Conservation (phyloP, 2,888 invertebrate species). For the Mactromeris polynyma region DNA sequence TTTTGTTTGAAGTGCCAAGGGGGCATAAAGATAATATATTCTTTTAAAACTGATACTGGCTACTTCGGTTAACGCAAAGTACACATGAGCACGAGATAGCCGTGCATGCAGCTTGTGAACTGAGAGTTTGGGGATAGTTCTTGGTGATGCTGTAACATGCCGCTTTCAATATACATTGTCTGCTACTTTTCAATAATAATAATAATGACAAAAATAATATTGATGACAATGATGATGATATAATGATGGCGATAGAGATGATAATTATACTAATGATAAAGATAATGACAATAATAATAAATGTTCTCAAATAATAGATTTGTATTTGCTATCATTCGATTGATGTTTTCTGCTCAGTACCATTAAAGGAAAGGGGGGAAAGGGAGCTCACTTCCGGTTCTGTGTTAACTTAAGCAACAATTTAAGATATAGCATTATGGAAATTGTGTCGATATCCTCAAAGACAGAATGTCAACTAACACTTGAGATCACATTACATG, state of each 20-base stretch:
- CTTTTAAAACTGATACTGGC: background rate
- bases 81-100: background rate
- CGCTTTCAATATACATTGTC: background rate
- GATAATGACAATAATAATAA: background rate
- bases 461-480: slow-evolving; percentile 26
- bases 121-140: background rate
- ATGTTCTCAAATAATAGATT: background rate
- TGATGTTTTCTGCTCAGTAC: background rate
- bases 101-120: background rate
- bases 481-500: slow-evolving; percentile 47
- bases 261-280: background rate
- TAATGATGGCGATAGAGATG: too few relatives aligned
- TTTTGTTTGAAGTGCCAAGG: background rate
- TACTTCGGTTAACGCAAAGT: background rate
- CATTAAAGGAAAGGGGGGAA: background rate
- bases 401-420: background rate
- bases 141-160: background rate
- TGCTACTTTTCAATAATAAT: too few relatives aligned
- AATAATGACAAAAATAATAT: too few relatives aligned
- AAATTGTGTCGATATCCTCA: background rate
- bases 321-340: too few relatives aligned
- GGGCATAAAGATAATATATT: background rate
- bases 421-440: background rate
- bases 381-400: background rate
- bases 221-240: background rate